Base-by-base conservation (phyloP, 2,797 vertebrate genomes). In the Typhlichthys subterraneus region DNA sequence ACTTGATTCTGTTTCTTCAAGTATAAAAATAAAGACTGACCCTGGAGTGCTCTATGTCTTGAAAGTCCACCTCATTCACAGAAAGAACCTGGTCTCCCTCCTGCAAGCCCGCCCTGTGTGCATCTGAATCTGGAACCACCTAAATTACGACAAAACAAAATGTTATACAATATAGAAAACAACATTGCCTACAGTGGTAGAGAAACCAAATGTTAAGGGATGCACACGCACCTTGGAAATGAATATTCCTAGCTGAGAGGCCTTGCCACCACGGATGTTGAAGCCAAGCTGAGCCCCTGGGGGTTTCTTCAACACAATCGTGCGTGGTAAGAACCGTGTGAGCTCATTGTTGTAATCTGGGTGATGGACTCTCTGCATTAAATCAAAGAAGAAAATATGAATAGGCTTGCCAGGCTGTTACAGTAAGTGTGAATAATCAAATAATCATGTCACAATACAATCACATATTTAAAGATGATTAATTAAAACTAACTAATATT, bases 291-390 rank as follows among this genome's bases (percentile, higher is more conserved):
- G 97, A 13, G 97, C 97, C 66, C 97, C 97, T 0, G 97, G 95
- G 38, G 97, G 97, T 73, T 99, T 99, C 89, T 98, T 96, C 57
- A 99, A 77, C 51, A 95, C 91, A 15, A 99, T 85, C 4, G 93
- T 94, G 56, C 96, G 94, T 62, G 97, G 97, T 12, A 99, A 91
- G 87, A 98, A 98, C 88, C 96, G 95, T 2, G 94, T 95, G 75
- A 99, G 92, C 80, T 99, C 97, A 63, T 98, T 99, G 91, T 98
- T 99, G 90, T 99, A 99, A 84, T 99, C 97, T 2, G 95, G 94
- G 69, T 98, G 95, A 69, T 94, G 95, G 15, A 98, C 79, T 42
- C 97, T 90, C 97, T 99, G 75, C 56, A 75, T 29, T 68, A 67
- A 2, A 0, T 6, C 7, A 9, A 8, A 58, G 12, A 46, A 61